Conservation (phyloP, 2,797 vertebrate genomes). For the Brotula barbata region DNA sequence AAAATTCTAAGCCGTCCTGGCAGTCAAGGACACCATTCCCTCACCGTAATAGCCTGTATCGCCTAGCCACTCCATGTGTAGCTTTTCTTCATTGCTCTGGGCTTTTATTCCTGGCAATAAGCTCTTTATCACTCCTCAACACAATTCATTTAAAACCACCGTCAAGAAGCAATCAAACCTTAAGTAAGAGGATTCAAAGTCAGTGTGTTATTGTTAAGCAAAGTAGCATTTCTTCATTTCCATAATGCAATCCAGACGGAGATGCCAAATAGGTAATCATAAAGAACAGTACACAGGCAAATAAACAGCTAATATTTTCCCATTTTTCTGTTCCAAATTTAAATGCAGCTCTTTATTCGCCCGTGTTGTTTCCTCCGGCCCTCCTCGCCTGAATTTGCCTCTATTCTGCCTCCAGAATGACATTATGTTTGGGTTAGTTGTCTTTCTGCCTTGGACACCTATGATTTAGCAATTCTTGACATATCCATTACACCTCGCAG, state of each 20-base stretch:
- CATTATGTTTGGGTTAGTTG: conserved; percentile 82
- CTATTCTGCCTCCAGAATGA: conserved; percentile 68
- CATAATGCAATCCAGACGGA: conserved; percentile 80
- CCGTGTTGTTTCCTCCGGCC: conserved; percentile 45
- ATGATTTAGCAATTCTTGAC: conserved; percentile 89
- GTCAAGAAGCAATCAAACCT: conserved; percentile 88
- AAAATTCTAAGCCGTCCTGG: conserved; percentile 86
- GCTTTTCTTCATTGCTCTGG: conserved; percentile 86
- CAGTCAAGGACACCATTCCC: conserved; percentile 88
- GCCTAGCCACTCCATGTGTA: conserved; percentile 85
- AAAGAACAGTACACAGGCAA: conserved; percentile 70
- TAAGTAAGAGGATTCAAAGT: conserved; percentile 90
- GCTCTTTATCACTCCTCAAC: conserved; percentile 89
- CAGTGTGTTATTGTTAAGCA: conserved; percentile 87
- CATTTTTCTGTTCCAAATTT: conserved; percentile 52
- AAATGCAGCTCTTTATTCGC: conserved; percentile 52
- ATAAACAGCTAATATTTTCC: conserved; percentile 71
- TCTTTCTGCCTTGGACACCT: conserved; percentile 80
- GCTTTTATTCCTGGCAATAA: conserved; percentile 88
- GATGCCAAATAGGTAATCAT: conserved; percentile 76
- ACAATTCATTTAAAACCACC: conserved; percentile 89
- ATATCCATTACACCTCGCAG: conserved; percentile 86
- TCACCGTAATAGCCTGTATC: conserved; percentile 86
- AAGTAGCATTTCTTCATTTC: conserved; percentile 84
- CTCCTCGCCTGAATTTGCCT: conserved; percentile 42